A percentile compares a stretch with the other conserved stretches of the same genome.
Conservation (phyloP, 2,797 vertebrate species). For the Columba guinea region DNA sequence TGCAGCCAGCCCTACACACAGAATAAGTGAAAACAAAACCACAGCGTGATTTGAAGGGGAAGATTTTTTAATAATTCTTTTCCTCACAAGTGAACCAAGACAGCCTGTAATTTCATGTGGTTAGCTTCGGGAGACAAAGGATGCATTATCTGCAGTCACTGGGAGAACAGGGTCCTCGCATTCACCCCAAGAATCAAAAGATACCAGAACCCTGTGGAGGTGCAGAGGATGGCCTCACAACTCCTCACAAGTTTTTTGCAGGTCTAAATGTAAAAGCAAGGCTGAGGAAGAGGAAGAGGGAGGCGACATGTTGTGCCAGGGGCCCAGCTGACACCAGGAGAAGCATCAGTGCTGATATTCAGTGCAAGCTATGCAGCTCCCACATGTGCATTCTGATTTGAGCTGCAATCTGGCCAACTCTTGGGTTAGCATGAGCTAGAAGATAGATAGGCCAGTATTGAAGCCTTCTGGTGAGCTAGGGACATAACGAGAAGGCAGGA, state of each 20-base stretch:
- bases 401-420: neutral
- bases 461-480: neutral
- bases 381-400: neutral
- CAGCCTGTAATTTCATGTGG: neutral
- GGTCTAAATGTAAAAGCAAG: neutral
- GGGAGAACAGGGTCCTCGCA: neutral
- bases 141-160: neutral
- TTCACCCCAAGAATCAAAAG: neutral
- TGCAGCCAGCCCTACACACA: neutral
- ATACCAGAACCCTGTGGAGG: neutral
- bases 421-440: neutral
- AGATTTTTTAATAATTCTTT: neutral
- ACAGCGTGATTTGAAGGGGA: neutral
- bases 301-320: neutral
- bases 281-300: neutral
- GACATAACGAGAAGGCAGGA: neutral
- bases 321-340: neutral
- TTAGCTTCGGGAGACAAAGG: neutral
- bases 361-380: neutral
- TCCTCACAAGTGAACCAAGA: neutral
- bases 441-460: neutral
- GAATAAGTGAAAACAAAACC: neutral
- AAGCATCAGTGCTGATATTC: neutral
- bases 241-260: neutral
- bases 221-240: neutral